Evolutionary conservation across 2,797 vertebrate genomes (phyloP), one percentile per base, ranked within the genome.

Genomic region (Oreortyx pictus): DNA sequence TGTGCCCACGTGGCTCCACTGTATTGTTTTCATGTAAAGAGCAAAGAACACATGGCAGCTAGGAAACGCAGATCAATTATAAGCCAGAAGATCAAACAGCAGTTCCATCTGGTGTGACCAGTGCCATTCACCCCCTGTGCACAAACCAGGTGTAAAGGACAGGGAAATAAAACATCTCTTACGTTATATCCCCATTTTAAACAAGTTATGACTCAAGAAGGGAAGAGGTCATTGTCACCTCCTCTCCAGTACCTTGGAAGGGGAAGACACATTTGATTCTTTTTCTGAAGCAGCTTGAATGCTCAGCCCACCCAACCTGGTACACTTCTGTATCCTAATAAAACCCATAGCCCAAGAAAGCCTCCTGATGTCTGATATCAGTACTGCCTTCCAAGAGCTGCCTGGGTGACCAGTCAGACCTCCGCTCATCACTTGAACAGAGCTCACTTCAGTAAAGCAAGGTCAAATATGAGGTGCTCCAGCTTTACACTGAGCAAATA

Each of bases 21-120:
- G 23, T 25, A 44, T 27, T 14, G 2, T 57, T 79, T 86, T 19
- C 65, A 46, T 35, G 33, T 33, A 11, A 92, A 86, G 70, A 68
- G 41, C 70, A 68, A 83, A 52, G 22, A 89, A 35, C 41, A 67
- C 13, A 25, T 1, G 33, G 57, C 78, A 86, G 14, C 16, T 43
- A 64, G 52, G 75, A 93, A 92, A 86, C 39, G 19, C 6, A 44
- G 74, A 60, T 68, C 74, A 94, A 47, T 82, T 84, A 88, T 25
- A 62, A 66, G 76, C 19, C 56, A 86, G 64, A 41, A 88, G 82
- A 92, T 61, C 78, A 86, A 94, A 86, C 5, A 89, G 52, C 65
- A 92, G 25, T 77, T 49, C 68, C 82, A 80, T 61, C 67, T 92
- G 82, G 37, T 68, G 33, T 54, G 66, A 80, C 57, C 71, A 24